Evolutionary conservation across 2,113 vertebrate genomes (phyloP).

Genomic region (Ctenodactylus gundi): DNA sequence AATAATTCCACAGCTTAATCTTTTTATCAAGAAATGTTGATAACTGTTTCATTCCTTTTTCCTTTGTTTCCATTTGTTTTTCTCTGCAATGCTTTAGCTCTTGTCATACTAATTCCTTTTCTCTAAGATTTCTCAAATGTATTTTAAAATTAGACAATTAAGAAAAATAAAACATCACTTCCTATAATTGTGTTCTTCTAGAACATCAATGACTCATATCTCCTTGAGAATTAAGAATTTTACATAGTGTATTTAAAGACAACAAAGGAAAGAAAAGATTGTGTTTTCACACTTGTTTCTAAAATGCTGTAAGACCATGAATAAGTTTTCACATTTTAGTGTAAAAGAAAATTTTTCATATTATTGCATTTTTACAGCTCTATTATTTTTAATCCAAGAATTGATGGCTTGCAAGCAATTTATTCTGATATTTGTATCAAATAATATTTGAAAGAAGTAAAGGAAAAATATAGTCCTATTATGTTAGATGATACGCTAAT

Average conservation of each 20-base stretch:
- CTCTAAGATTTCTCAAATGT: neutral
- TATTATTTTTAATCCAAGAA: conserved; percentile 3
- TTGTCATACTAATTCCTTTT: neutral
- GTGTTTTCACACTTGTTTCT: neutral
- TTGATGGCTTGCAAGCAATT: conserved; percentile 38
- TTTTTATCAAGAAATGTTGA: neutral
- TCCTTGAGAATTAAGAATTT: neutral
- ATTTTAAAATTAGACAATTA: conserved; percentile 14
- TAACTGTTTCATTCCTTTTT: neutral
- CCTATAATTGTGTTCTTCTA: neutral
- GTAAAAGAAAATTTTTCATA: conserved; percentile 4
- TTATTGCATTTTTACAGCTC: neutral
- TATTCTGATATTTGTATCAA: conserved; percentile 36
- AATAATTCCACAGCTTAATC: neutral
- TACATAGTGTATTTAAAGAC: neutral
- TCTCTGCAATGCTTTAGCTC: neutral
- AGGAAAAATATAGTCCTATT: neutral
- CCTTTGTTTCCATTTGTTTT: neutral
- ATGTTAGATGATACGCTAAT: neutral
- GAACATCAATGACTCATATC: neutral
- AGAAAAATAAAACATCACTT: conserved; percentile 28
- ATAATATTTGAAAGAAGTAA: conserved; percentile 3
- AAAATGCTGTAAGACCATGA: neutral
- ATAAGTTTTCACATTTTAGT: conserved; percentile 6
- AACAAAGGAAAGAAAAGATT: neutral